Conservation (phyloP, 35 echinoderm and acorn worm species). For the Ophiothrix spiculata region DNA sequence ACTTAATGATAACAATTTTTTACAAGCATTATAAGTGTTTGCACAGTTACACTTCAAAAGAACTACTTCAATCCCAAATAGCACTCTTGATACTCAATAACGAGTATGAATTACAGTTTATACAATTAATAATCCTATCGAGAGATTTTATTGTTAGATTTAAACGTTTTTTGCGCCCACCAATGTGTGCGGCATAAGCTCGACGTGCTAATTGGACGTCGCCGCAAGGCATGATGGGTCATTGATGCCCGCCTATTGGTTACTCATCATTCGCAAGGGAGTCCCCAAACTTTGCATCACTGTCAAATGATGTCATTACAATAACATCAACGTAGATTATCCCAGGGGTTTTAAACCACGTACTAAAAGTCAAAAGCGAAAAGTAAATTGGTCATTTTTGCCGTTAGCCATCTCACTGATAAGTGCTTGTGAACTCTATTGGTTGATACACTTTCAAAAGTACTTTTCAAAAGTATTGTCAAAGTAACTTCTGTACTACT, state of each 20-base stretch:
- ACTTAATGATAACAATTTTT: conserved; percentile 9
- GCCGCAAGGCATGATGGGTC: conserved; percentile 10
- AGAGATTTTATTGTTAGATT: neutral
- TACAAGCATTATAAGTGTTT: neutral
- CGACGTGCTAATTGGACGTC: neutral
- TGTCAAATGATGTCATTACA: neutral
- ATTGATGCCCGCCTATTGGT: neutral
- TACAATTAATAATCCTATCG: neutral
- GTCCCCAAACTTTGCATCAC: conserved; percentile 2
- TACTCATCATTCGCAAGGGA: neutral
- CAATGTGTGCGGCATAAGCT: neutral
- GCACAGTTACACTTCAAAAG: neutral
- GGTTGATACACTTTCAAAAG: neutral
- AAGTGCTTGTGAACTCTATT: neutral
- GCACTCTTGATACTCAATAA: neutral
- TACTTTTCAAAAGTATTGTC: neutral
- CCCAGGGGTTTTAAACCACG: neutral
- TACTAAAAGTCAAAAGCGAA: neutral
- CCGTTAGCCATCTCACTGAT: neutral
- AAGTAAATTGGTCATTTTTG: neutral
- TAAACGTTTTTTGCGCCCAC: neutral
- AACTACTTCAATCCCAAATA: neutral
- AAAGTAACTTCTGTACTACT: neutral
- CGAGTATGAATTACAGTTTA: conserved; percentile 1
- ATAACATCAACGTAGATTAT: neutral